phyloP scores from a whole-genome alignment of 2,888 invertebrate species.

The Phyto melanocephala region DNA sequence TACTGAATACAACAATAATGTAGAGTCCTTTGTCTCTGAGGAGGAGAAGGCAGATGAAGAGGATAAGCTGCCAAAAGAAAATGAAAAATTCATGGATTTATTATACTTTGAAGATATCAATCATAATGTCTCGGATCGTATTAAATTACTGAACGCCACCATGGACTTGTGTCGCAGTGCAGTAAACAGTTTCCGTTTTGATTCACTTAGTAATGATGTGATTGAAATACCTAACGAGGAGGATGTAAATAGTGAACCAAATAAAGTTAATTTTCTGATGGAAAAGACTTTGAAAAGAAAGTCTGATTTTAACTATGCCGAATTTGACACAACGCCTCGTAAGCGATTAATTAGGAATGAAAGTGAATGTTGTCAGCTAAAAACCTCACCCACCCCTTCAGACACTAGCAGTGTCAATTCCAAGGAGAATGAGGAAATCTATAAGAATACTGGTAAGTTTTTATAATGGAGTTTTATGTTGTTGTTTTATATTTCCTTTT shows the following conservation, averaged over 20 bases:
- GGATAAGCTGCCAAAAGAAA: not conserved
- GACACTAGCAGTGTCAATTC: constrained; percentile 77
- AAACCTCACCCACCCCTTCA: constrained; percentile 76
- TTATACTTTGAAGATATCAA: constrained; percentile 70
- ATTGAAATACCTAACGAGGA: constrained; percentile 53
- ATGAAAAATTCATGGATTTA: constrained; percentile 19
- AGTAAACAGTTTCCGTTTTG: constrained; percentile 66
- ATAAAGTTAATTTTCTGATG: constrained; percentile 17
- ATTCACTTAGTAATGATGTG: constrained; percentile 43
- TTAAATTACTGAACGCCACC: constrained; percentile 68
- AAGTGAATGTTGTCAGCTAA: constrained; percentile 58
- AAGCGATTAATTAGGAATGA: constrained; percentile 60
- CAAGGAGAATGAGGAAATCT: constrained; percentile 75
- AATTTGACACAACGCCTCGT: constrained; percentile 50
- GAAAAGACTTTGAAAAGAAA: constrained; percentile 47
- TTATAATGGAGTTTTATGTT: not conserved
- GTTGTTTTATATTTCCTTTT: not conserved
- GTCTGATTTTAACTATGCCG: constrained; percentile 29
- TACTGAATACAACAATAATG: constrained; percentile 28
- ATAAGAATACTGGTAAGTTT: constrained; percentile 67
- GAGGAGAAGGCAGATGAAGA: not conserved
- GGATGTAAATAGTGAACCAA: constrained; percentile 36
- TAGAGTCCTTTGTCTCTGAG: not conserved
- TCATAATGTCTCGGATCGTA: constrained; percentile 66
- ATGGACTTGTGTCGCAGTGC: constrained; percentile 69